Evolutionary conservation across 2,113 vertebrate genomes (phyloP).

Genomic region (Cheirogaleus medius): DNA sequence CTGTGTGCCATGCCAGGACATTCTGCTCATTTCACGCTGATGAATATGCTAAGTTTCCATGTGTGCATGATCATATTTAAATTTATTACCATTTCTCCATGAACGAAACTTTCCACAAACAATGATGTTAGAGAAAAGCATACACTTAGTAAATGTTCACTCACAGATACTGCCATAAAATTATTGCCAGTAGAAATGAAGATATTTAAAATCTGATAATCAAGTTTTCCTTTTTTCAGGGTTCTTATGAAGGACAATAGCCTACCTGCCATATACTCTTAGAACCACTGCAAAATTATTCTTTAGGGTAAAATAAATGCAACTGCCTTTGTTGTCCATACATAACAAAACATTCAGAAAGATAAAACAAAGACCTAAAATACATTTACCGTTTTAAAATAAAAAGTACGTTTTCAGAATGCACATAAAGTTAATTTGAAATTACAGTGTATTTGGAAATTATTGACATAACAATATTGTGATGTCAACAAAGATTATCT

Average conservation of each 20-base stretch:
- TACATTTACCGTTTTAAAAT: background rate
- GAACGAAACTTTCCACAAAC: background rate
- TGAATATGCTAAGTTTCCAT: background rate
- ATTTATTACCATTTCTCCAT: background rate
- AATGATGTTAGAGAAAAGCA: background rate
- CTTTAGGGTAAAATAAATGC: background rate
- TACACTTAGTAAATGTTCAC: background rate
- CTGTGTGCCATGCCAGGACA: background rate
- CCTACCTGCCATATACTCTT: background rate
- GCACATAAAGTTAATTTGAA: background rate
- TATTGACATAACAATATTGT: background rate
- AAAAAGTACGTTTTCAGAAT: background rate
- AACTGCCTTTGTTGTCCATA: background rate
- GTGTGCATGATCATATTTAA: background rate
- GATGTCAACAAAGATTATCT: background rate
- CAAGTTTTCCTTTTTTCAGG: background rate
- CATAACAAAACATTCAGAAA: background rate
- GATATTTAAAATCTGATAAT: background rate
- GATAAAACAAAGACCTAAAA: background rate
- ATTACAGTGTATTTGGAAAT: background rate
- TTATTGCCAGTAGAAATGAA: background rate
- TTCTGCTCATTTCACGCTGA: no score
- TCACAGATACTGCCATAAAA: background rate
- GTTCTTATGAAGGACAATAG: background rate
- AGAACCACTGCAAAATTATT: background rate